Percentiles rank a stretch among this genome's conserved stretches.
Evolutionary conservation across 2,797 vertebrate genomes (phyloP).

Genomic region (Xenopus petersii): DNA sequence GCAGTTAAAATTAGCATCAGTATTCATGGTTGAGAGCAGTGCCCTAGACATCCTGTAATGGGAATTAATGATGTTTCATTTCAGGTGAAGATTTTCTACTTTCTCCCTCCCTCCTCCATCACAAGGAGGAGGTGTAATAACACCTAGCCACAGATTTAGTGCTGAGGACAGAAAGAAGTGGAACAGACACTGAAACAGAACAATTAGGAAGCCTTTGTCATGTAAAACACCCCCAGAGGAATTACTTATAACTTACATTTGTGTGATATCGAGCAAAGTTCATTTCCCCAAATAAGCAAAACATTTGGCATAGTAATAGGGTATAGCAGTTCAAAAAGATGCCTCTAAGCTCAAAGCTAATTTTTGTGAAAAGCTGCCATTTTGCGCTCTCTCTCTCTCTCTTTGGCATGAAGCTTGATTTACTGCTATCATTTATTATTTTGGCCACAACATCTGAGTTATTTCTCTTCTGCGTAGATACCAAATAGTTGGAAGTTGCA

Average conservation of each 20-base stretch:
- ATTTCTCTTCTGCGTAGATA: background rate
- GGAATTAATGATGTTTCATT: background rate
- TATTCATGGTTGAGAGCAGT: background rate
- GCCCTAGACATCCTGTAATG: background rate
- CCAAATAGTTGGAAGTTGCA: background rate
- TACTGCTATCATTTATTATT: slow-evolving; percentile 4
- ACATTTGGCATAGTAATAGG: background rate
- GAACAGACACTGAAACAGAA: slow-evolving; percentile 22
- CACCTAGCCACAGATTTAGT: slow-evolving; percentile 9
- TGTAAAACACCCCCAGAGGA: slow-evolving; percentile 16
- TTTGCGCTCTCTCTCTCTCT: slow-evolving; percentile 10
- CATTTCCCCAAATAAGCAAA: slow-evolving; percentile 14
- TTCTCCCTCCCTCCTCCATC: background rate
- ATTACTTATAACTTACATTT: slow-evolving; percentile 17
- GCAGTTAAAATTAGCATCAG: background rate
- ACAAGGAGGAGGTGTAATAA: slow-evolving; percentile 12
- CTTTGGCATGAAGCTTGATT: slow-evolving; percentile 2
- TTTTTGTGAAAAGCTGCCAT: slow-evolving; percentile 31
- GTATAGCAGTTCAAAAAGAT: slow-evolving; percentile 22
- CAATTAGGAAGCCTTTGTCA: slow-evolving; percentile 25
- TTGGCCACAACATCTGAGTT: background rate
- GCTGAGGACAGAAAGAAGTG: slow-evolving; percentile 4
- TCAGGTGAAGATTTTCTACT: background rate
- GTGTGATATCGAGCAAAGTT: slow-evolving; percentile 14
- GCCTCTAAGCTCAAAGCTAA: slow-evolving; percentile 19